phyloP scores from a whole-genome alignment of 2,113 vertebrate genomes.

The Cavia aperea region DNA sequence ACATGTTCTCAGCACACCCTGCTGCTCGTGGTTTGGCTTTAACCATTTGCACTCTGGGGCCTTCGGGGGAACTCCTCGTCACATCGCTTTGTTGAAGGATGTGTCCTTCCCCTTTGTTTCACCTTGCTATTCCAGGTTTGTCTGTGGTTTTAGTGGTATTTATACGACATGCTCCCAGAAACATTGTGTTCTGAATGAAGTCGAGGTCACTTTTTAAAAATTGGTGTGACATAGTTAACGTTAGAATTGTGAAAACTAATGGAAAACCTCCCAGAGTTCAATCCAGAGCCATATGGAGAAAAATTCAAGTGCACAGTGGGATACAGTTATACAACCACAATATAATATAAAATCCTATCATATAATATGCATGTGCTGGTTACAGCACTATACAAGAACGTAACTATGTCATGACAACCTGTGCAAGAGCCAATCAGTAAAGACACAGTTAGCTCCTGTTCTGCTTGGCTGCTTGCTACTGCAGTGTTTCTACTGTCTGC shows the following conservation, averaged over 20 bases:
- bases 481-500: not conserved
- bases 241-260: not conserved
- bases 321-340: not conserved
- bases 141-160: not conserved
- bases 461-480: not conserved
- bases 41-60: not conserved
- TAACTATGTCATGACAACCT: not conserved
- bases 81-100: not conserved
- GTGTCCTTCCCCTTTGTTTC: not conserved
- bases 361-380: not conserved
- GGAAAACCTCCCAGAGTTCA: not conserved
- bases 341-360: no score
- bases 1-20: not conserved
- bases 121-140: not conserved
- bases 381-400: not conserved
- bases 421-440: not conserved
- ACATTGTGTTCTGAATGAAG: not conserved
- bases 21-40: not conserved
- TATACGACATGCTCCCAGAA: not conserved
- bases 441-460: not conserved
- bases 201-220: conserved; percentile 25
- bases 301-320: not conserved
- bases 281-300: not conserved
- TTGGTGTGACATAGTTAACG: not conserved
- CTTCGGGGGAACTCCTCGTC: not conserved